Percentiles rank a stretch among this genome's conserved stretches.
These are phyloP conservation scores for Drosophila malerkotliana DNA, from an alignment of 1,140 invertebrate genomes.

Conservation along the genomic window DNA sequence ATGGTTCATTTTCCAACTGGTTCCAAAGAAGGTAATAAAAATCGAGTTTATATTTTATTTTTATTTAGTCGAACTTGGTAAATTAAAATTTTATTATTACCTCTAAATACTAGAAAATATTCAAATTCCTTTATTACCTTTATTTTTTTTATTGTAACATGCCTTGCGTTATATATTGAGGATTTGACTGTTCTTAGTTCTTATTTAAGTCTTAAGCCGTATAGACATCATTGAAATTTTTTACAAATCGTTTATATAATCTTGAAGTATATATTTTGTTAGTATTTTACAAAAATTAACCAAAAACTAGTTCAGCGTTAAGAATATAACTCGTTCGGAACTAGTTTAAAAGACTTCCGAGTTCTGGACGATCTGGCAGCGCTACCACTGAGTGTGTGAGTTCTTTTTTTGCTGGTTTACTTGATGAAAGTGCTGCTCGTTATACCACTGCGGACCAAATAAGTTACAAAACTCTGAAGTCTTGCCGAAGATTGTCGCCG, in stretches of 20 bases:
- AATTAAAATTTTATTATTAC: not conserved
- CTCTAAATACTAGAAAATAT: slow-evolving; percentile 1
- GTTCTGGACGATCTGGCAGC: slow-evolving; percentile 16
- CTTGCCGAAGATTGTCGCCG: not conserved
- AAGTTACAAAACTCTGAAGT: slow-evolving; percentile 13
- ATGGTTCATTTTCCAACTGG: not conserved
- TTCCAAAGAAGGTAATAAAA: not conserved
- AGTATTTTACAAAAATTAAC: not conserved
- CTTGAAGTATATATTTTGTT: not conserved
- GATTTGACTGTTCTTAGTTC: too few species aligned
- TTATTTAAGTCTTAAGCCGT: too few species aligned
- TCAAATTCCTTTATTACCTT: not conserved
- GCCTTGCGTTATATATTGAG: too few species aligned
- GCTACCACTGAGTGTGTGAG: slow-evolving; percentile 16
- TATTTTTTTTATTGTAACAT: too few species aligned
- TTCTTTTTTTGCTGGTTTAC: slow-evolving; percentile 51
- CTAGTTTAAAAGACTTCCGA: slow-evolving; percentile 15
- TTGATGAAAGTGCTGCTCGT: slow-evolving; percentile 37
- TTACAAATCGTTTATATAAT: too few species aligned
- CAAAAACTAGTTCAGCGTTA: not conserved
- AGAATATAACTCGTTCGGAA: slow-evolving; percentile 6
- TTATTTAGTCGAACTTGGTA: too few species aligned
- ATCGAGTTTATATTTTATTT: too few species aligned
- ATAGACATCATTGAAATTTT: too few species aligned
- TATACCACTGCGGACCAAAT: not conserved